These are phyloP conservation scores for Orbicella faveolata DNA, from an alignment of 64 coral and sea anemone genomes.

Conservation along the genomic window DNA sequence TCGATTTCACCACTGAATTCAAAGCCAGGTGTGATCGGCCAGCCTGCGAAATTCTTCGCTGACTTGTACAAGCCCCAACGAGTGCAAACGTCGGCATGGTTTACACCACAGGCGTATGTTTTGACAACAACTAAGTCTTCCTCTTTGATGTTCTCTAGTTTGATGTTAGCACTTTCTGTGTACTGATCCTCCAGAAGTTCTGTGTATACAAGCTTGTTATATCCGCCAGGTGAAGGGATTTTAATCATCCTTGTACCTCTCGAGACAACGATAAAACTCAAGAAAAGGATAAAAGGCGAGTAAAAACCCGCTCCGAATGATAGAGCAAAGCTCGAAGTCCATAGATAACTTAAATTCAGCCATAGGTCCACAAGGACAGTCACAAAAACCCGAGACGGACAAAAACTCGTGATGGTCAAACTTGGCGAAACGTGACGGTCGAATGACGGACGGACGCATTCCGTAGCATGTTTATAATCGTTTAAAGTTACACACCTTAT, in stretches of 20 bases:
- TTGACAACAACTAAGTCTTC: slow-evolving; percentile 79
- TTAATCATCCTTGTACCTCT: slow-evolving; percentile 60
- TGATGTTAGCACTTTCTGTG: slow-evolving; percentile 90
- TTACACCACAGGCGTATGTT: slow-evolving; percentile 82
- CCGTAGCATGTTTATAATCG: too few species aligned
- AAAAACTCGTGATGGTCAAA: too few species aligned
- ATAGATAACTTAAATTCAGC: too few species aligned
- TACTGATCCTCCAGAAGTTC: slow-evolving; percentile 43
- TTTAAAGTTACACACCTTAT: too few species aligned
- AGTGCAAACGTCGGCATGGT: slow-evolving; percentile 95
- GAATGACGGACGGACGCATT: too few species aligned
- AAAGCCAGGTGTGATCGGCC: slow-evolving; percentile 98
- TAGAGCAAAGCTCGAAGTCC: too few species aligned
- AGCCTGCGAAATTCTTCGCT: slow-evolving; percentile 94
- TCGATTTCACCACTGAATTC: slow-evolving; percentile 93
- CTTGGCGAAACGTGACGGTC: too few species aligned
- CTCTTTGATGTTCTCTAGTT: slow-evolving; percentile 45
- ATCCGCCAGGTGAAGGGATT: slow-evolving; percentile 85
- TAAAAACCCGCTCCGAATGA: too few species aligned
- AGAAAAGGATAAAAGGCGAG: too few species aligned
- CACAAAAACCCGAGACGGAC: too few species aligned
- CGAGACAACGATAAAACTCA: too few species aligned
- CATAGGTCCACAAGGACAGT: too few species aligned
- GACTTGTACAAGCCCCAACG: slow-evolving; percentile 94
- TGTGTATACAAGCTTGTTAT: slow-evolving; percentile 81